Conservation (phyloP, 1,140 invertebrate genomes). For the Dolichoris vasculosae region DNA sequence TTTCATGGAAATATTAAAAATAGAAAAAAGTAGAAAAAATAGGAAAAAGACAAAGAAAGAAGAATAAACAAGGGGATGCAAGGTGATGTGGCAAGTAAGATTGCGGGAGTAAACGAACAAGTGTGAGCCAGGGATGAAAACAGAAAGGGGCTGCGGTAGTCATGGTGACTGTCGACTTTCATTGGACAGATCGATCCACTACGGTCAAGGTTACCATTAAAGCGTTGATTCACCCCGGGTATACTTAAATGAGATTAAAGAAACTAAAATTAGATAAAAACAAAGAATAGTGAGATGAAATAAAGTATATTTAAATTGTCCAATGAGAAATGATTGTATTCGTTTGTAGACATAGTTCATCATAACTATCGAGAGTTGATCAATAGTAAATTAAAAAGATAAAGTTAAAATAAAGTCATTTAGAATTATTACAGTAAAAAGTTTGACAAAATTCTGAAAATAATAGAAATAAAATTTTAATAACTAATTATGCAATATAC, state of each 20-base stretch:
- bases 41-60: not conserved
- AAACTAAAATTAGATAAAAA: conserved; percentile 17
- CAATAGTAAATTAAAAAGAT: too few relatives aligned
- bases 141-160: conserved; percentile 66
- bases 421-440: too few relatives aligned
- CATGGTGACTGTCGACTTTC: conserved; percentile 73
- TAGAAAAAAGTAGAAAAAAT: not conserved
- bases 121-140: conserved; percentile 57
- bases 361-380: too few relatives aligned
- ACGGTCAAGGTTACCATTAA: conserved; percentile 72
- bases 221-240: conserved; percentile 53
- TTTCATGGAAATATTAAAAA: not conserved
- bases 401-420: too few relatives aligned
- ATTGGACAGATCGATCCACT: conserved; percentile 68
- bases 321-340: not conserved
- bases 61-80: not conserved
- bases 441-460: not conserved
- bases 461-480: not conserved
- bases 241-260: not conserved
- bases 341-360: too few relatives aligned
- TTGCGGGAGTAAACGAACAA: not conserved
- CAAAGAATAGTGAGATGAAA: not conserved
- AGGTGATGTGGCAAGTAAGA: not conserved
- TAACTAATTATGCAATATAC: not conserved
- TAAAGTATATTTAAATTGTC: not conserved